phyloP scores from a whole-genome alignment of 2,888 invertebrate genomes.

The Philereme transversata region DNA sequence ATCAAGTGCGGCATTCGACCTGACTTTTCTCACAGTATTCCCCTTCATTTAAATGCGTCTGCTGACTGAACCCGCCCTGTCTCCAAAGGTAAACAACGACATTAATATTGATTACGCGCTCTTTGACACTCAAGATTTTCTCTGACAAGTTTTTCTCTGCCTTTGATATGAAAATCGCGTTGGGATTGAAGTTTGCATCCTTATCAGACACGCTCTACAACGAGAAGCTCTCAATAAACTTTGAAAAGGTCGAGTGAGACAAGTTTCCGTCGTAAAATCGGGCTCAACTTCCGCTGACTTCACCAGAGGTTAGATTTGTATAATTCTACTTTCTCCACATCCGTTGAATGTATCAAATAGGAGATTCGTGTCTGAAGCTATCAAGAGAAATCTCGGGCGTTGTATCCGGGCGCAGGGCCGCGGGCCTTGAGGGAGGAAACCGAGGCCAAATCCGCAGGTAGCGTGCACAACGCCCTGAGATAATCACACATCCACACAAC shows the following conservation, averaged over 20 bases:
- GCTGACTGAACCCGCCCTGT: conserved; percentile 49
- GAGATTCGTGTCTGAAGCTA: conserved; percentile 63
- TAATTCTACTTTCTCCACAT: conserved; percentile 57
- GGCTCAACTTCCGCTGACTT: conserved; percentile 47
- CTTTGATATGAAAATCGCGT: conserved; percentile 65
- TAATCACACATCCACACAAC: conserved; percentile 31
- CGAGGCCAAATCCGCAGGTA: conserved; percentile 67
- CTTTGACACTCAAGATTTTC: conserved; percentile 73
- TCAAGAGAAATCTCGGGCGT: conserved; percentile 69
- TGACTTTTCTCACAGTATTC: conserved; percentile 73
- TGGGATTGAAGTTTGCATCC: conserved; percentile 41
- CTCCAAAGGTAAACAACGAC: conserved; percentile 78
- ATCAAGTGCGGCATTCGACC: conserved; percentile 78
- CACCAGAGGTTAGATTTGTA: conserved; percentile 43
- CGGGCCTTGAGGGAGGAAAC: conserved; percentile 68
- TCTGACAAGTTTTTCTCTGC: conserved; percentile 60
- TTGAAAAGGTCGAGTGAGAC: conserved; percentile 21
- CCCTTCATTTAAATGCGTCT: conserved; percentile 79
- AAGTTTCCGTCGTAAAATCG: conserved; percentile 36
- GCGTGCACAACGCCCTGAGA: conserved; percentile 39
- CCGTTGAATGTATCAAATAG: conserved; percentile 48
- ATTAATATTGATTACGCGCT: conserved; percentile 79
- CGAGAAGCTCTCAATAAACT: conserved; percentile 3
- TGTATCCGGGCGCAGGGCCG: conserved; percentile 68
- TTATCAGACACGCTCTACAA: conserved; percentile 24